These are phyloP conservation scores for Melipona bicolor DNA, from an alignment of 2,888 invertebrate species.

Conservation along the genomic window DNA sequence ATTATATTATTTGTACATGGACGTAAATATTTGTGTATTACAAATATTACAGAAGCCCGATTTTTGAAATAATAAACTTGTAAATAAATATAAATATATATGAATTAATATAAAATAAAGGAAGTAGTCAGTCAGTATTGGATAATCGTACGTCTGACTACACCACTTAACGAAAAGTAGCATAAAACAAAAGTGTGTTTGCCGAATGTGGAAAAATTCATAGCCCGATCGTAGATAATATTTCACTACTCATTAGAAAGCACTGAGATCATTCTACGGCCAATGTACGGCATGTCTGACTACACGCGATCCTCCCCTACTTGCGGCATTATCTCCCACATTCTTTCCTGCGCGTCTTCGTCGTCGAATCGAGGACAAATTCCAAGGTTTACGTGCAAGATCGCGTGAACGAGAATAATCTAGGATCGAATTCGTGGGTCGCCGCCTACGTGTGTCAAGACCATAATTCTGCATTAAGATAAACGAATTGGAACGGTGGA, in stretches of 20 bases:
- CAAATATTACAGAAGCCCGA: too few species aligned
- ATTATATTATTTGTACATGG: too few species aligned
- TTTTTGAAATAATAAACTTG: too few species aligned
- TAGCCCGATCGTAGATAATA: too few species aligned
- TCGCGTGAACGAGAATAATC: slow-evolving; percentile 70
- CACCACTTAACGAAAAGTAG: neutral
- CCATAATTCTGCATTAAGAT: slow-evolving; percentile 79
- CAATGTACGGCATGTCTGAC: neutral
- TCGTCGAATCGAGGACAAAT: slow-evolving; percentile 10
- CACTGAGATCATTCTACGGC: neutral
- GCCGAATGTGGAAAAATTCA: too few species aligned
- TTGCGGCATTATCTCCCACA: neutral
- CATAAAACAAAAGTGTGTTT: too few species aligned
- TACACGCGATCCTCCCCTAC: neutral
- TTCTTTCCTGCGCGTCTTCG: neutral
- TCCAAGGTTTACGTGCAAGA: slow-evolving; percentile 34
- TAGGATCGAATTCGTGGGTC: slow-evolving; percentile 56
- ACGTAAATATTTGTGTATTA: too few species aligned
- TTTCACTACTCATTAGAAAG: neutral
- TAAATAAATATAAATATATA: too few species aligned
- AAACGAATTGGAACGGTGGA: slow-evolving; percentile 76
- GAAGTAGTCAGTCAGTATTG: neutral
- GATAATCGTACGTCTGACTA: neutral
- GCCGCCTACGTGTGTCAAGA: slow-evolving; percentile 53
- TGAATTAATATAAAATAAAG: too few species aligned